Base-by-base conservation (phyloP, 2,113 vertebrate genomes). In the Ptyas mucosa region DNA sequence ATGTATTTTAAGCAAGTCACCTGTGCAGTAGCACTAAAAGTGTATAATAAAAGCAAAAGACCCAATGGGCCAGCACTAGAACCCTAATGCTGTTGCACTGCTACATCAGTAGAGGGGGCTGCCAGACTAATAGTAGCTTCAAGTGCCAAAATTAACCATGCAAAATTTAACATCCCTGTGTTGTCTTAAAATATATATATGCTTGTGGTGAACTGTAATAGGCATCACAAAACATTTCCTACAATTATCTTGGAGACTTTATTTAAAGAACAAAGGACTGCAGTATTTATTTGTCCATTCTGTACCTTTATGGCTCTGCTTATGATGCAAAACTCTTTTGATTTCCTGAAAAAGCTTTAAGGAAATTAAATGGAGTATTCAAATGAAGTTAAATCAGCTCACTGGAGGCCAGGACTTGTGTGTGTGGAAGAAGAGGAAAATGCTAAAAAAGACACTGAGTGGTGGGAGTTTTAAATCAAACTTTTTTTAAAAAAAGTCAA, bases 271-370 rank as follows among this genome's bases (percentile, higher is more conserved):
- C n/a, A 12, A 39, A 89, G 18, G 29, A 53, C 43, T 2, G 52
- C 52, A 39, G 39, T 53, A 89, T 89, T 88, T 89, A 85, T 89
- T 39, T 51, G 54, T 52, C 20, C 34, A 15, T 34, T 18, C 49
- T 14, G 4, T 81, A 64, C 11, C 24, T 55, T 29, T 43, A 89
- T 85, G 3, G 46, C 29, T 88, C 39, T 93, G 90, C 61, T 85
- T 85, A 49, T 81, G 61, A 91, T 85, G 69, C 43, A 52, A 89
- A 58, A 24, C 46, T 64, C n/a, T 61, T 46, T 49, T 58, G 18
- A 91, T 89, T 89, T 69, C 55, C 52, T 93, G 89, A 34, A 55
- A 88, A 91, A 75, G 26, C 61, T 91, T 69, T 23, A 69, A 85
- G 52, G n/a, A 10, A 89, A n/a, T 46, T 46, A 21, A 91, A 89